Evolutionary conservation across 2,888 invertebrate species (phyloP).

Genomic region (Rhagonycha fulva): DNA sequence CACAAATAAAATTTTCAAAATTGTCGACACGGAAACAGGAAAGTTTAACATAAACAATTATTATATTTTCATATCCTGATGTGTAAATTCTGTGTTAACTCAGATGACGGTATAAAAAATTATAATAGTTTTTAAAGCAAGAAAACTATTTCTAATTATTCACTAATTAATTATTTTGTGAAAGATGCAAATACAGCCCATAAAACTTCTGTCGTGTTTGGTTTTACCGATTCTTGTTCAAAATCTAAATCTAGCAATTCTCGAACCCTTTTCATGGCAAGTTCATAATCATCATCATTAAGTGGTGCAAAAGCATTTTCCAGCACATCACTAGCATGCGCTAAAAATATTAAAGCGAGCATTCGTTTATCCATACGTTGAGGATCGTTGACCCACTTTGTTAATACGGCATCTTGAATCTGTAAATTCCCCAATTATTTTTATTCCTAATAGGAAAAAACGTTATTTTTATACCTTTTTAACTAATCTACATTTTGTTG

Average conservation of each 20-base stretch:
- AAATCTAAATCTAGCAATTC: slow-evolving; percentile 95
- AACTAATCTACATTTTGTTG: slow-evolving; percentile 93
- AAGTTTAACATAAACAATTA: not conserved
- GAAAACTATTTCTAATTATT: not conserved
- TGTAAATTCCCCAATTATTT: slow-evolving; percentile 46
- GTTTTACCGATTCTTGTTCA: slow-evolving; percentile 92
- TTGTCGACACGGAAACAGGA: not conserved
- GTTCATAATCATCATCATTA: slow-evolving; percentile 95
- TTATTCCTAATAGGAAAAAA: not conserved
- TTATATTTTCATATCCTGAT: not conserved
- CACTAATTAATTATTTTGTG: slow-evolving; percentile 78
- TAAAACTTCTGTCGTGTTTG: slow-evolving; percentile 90
- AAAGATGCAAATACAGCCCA: slow-evolving; percentile 99
- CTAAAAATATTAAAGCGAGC: slow-evolving; percentile 90
- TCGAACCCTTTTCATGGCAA: slow-evolving; percentile 96
- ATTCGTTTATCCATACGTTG: slow-evolving; percentile 96
- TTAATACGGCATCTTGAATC: slow-evolving; percentile 96
- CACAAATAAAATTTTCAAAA: not conserved
- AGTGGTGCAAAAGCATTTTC: slow-evolving; percentile 99
- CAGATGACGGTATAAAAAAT: not conserved
- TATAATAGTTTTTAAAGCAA: not conserved
- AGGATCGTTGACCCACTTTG: slow-evolving; percentile 96
- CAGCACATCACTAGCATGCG: slow-evolving; percentile 97
- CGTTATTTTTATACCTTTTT: slow-evolving; percentile 78
- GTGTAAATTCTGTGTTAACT: not conserved